A percentile compares a stretch with the other conserved stretches of the same genome.
Evolutionary conservation across 2,113 vertebrate species (phyloP).

Genomic region (Guaruba guarouba): DNA sequence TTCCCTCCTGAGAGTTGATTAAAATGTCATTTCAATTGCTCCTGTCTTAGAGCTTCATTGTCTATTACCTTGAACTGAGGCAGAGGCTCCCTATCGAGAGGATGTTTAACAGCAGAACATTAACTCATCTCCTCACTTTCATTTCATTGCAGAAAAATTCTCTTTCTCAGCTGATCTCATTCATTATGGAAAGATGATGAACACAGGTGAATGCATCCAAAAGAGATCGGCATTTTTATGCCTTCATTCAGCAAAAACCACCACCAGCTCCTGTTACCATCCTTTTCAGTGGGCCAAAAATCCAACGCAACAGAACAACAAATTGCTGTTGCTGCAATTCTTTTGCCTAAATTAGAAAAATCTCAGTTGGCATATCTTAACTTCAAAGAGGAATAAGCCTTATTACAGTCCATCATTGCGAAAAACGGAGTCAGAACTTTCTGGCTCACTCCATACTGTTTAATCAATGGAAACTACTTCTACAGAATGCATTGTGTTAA

Average conservation of each 20-base stretch:
- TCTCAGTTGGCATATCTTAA: not conserved
- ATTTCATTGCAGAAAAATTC: not conserved
- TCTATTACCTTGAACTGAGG: constrained; percentile 36
- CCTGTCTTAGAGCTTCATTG: constrained; percentile 20
- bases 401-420: not conserved
- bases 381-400: not conserved
- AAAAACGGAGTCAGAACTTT: not conserved
- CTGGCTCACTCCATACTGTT: not conserved
- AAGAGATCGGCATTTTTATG: not conserved
- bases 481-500: not conserved
- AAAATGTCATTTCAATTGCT: constrained; percentile 61
- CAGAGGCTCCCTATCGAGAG: not conserved
- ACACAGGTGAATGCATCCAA: not conserved
- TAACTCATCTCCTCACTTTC: not conserved
- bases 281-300: not conserved
- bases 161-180: constrained; percentile 9
- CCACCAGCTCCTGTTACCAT: not conserved
- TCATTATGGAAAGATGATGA: not conserved
- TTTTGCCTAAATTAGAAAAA: not conserved
- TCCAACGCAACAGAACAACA: not conserved
- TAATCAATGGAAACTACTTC: not conserved
- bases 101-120: constrained; percentile 17
- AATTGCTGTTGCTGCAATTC: constrained; percentile 1
- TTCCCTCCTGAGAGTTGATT: constrained; percentile 54
- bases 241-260: not conserved